Percentiles rank a stretch among this genome's conserved stretches.
Evolutionary conservation across 92 coral and sea anemone genomes (phyloP).

Genomic region (Epizoanthus ramosus): DNA sequence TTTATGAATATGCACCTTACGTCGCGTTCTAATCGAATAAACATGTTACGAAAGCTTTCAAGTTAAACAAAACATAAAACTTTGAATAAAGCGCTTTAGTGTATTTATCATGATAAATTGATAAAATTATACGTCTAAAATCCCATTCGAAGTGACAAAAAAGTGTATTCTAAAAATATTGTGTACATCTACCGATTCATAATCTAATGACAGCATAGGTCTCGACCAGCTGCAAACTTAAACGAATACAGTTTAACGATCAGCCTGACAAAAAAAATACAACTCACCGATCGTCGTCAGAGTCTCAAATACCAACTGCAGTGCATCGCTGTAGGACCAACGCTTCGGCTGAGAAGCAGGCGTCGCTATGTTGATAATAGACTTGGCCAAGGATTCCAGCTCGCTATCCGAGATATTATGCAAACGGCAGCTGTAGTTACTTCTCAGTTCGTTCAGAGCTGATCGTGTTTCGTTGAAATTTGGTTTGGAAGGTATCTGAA

Average conservation of each 20-base stretch:
- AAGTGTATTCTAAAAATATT: too few species aligned
- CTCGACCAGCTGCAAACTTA: too few species aligned
- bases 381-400: neutral
- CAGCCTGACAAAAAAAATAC: neutral
- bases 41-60: too few species aligned
- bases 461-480: constrained; percentile 1
- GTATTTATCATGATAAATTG: too few species aligned
- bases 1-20: too few species aligned
- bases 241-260: neutral
- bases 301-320: constrained; percentile 2
- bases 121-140: too few species aligned
- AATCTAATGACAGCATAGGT: too few species aligned
- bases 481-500: neutral
- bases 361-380: neutral
- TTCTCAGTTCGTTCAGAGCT: neutral
- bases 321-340: neutral
- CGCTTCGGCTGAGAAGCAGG: neutral
- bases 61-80: too few species aligned
- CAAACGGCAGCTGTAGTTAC: neutral
- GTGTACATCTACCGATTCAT: too few species aligned
- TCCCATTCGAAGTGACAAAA: too few species aligned
- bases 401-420: constrained; percentile 4
- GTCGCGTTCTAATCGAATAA: too few species aligned
- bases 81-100: too few species aligned
- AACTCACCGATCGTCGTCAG: constrained; percentile 8